Evolutionary conservation across 2,888 invertebrate species (phyloP), one percentile per base, ranked within the genome.

Genomic region (Acanthosoma haemorrhoidale): DNA sequence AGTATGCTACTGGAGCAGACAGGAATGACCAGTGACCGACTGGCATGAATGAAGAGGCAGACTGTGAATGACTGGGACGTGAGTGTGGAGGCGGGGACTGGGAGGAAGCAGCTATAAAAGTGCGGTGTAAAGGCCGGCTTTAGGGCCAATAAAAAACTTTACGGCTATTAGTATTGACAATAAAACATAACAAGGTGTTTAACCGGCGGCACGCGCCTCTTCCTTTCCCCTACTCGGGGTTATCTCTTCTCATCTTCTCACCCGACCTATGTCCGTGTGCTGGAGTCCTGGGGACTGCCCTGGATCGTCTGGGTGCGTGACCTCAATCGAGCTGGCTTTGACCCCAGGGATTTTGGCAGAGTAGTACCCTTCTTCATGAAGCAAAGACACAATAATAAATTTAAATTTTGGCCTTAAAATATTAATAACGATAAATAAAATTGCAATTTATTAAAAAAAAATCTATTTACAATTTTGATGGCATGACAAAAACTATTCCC

Each of bases 141-240:
- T 64, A 64, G 64, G 38, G 64, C 38, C 32, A 67, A 67, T 57
- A 67, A 67, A 67, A 67, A 67, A 67, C 38, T 67, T 67, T 67
- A 67, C 67, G 36, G 34, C 67, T 43, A 67, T 67, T 67, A 67
- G 67, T 67, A 67, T 67, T 67, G 67, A 51, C 57, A 67, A 57
- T 67, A 67, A 67, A 67, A 67, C 67, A 57, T 67, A 67, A 67
- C 67, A 67, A 67, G 67, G 32, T 67, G 67, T 67, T 67, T 67
- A 67, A 43, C 32, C 34, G 57, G 29, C 41, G 41, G 64, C 64
- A 64, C 64, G 64, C 64, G 39, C 39, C 64, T 38, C 29, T 18
- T 21, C 18, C 13, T 13, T 13, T 8, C 8, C 36, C 8, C 36
- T 36, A 9, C 8, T 13, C 8, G 36, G 13, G 8, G 8, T 8